Evolutionary conservation across 1,140 invertebrate species (phyloP).

Genomic region (Heliconius melpomene): DNA sequence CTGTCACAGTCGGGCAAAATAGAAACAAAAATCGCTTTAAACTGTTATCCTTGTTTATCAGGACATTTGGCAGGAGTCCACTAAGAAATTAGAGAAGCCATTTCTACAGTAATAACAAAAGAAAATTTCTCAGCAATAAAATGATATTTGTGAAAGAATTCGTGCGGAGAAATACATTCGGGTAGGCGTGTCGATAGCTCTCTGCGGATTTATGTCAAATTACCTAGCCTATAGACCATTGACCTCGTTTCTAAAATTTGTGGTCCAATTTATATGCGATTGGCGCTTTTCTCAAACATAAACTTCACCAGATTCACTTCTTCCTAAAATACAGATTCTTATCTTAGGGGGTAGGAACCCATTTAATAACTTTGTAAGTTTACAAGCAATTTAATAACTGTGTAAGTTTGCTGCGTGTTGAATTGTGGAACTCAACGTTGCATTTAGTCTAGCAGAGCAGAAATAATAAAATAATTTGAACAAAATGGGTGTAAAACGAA

Average conservation of each 20-base stretch:
- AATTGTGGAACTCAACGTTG: too few species aligned
- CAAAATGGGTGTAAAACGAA: too few species aligned
- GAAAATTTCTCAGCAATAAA: conserved; percentile 45
- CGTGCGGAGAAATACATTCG: conserved; percentile 56
- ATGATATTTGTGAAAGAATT: conserved; percentile 52
- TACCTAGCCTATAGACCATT: conserved; percentile 66
- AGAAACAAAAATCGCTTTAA: not conserved
- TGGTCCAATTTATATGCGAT: conserved; percentile 34
- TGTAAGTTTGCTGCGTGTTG: too few species aligned
- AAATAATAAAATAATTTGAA: too few species aligned
- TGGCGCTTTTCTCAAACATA: not conserved
- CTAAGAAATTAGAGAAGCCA: conserved; percentile 42
- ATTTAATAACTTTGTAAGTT: too few species aligned
- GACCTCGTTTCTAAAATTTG: conserved; percentile 53
- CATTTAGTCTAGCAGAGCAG: too few species aligned
- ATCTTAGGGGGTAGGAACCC: too few species aligned
- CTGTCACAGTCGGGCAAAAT: not conserved
- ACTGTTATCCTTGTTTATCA: conserved; percentile 39
- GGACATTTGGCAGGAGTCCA: conserved; percentile 40
- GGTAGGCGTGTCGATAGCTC: conserved; percentile 48
- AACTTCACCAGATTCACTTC: not conserved
- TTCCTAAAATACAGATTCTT: too few species aligned
- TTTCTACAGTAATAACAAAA: conserved; percentile 37
- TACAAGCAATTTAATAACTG: too few species aligned
- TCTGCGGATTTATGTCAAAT: conserved; percentile 61